Evolutionary conservation across 2,888 invertebrate genomes (phyloP).

Genomic region (Athrips mouffetella): DNA sequence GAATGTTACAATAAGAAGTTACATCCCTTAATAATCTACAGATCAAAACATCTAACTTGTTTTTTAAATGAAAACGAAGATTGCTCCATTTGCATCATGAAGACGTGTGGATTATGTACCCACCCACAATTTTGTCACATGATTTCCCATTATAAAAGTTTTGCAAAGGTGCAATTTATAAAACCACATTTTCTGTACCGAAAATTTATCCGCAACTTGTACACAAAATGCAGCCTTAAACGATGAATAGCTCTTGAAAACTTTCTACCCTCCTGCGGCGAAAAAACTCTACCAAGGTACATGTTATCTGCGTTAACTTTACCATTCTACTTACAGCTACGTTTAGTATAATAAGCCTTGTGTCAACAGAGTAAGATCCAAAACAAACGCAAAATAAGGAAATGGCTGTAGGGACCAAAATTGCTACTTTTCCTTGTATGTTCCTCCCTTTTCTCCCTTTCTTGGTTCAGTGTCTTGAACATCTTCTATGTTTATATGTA

Average conservation of each 20-base stretch:
- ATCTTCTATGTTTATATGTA: too few species aligned
- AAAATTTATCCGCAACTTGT: constrained; percentile 13
- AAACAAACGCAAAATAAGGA: constrained; percentile 27
- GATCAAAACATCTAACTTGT: too few species aligned
- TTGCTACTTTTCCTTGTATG: constrained; percentile 52
- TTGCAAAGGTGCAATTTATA: not conserved
- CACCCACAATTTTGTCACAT: not conserved
- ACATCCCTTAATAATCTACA: too few species aligned
- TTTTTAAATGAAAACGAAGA: too few species aligned
- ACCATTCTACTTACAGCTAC: constrained; percentile 27
- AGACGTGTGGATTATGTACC: too few species aligned
- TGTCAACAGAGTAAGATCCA: constrained; percentile 26
- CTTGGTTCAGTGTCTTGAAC: constrained; percentile 34
- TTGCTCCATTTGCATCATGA: too few species aligned
- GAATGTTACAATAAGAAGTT: too few species aligned
- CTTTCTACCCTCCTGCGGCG: constrained; percentile 36
- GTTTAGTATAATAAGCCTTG: constrained; percentile 28
- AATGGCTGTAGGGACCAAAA: constrained; percentile 52
- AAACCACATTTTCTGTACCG: not conserved
- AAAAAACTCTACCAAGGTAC: constrained; percentile 44
- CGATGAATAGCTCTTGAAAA: constrained; percentile 47
- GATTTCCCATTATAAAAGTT: not conserved
- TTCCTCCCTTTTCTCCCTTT: constrained; percentile 44
- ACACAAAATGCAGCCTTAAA: constrained; percentile 25
- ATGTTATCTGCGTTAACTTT: constrained; percentile 45